phyloP scores from a whole-genome alignment of 2,797 vertebrate species.

The Bradypus variegatus region DNA sequence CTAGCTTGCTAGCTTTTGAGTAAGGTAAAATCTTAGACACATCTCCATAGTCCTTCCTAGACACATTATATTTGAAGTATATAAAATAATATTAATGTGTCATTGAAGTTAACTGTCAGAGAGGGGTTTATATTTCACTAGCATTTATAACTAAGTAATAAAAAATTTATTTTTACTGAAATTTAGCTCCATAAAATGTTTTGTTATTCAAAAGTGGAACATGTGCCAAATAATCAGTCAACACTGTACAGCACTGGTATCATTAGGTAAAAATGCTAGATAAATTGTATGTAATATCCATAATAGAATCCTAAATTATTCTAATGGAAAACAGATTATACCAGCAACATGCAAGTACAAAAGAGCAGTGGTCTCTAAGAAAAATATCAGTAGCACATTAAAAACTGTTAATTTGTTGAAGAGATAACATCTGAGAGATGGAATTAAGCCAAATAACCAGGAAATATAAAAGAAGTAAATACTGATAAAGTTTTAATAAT shows the following conservation, averaged over 20 bases:
- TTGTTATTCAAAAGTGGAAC: constrained; percentile 14
- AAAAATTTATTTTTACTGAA: constrained; percentile 22
- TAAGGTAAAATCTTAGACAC: not conserved
- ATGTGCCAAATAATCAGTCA: not conserved
- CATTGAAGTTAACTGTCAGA: constrained; percentile 24
- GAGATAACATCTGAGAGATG: not conserved
- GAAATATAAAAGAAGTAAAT: not conserved
- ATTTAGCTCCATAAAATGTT: not conserved
- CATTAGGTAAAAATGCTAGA: not conserved
- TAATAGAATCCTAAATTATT: constrained; percentile 4
- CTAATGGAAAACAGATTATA: constrained; percentile 2
- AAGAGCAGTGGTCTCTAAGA: not conserved
- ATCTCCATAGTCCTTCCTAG: not conserved
- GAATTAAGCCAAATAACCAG: not conserved
- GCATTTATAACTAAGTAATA: constrained; percentile 8
- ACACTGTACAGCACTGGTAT: not conserved
- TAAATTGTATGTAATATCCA: not conserved
- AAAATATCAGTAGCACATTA: not conserved
- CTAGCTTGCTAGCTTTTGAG: not conserved
- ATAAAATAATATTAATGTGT: constrained; percentile 4
- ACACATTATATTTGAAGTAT: not conserved
- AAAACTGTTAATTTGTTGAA: constrained; percentile 30
- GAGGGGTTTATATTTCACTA: not conserved
- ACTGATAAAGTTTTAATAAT: not conserved
- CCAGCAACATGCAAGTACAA: not conserved